These are phyloP conservation scores for Stylophora pistillata DNA, from an alignment of 64 coral and sea anemone genomes.

Conservation along the genomic window DNA sequence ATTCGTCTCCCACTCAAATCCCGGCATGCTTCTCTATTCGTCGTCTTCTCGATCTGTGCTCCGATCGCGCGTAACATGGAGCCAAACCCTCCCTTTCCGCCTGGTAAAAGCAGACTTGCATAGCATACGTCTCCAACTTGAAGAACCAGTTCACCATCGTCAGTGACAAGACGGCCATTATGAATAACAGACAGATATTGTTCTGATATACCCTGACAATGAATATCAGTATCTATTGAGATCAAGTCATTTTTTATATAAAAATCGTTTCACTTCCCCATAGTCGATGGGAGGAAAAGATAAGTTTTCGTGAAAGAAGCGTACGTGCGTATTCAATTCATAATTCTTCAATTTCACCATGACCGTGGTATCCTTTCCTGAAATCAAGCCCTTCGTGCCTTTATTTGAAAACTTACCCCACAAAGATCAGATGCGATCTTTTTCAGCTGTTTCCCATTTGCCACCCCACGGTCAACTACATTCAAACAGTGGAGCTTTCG, in stretches of 20 bases:
- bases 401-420: conserved; percentile 7
- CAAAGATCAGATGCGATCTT: conserved; percentile 19
- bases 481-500: neutral
- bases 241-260: neutral
- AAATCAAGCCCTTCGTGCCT: neutral
- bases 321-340: no score
- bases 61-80: conserved; percentile 98
- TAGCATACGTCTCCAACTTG: conserved; percentile 65
- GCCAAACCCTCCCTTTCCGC: conserved; percentile 97
- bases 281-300: neutral
- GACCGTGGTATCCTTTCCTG: neutral
- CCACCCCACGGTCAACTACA: neutral
- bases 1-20: conserved; percentile 97
- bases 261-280: no score
- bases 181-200: conserved; percentile 46
- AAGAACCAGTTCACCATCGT: conserved; percentile 5
- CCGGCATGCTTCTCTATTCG: conserved; percentile 95
- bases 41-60: conserved; percentile 99
- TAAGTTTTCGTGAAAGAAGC: neutral
- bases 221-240: neutral
- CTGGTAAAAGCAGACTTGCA: conserved; percentile 46
- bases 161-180: conserved; percentile 44
- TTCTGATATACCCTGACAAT: conserved; percentile 11
- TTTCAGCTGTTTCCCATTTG: conserved; percentile 10
- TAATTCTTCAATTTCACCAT: no score